These are phyloP conservation scores for Microctenopoma steveboyesi DNA, from an alignment of 2,797 vertebrate species.

Conservation along the genomic window DNA sequence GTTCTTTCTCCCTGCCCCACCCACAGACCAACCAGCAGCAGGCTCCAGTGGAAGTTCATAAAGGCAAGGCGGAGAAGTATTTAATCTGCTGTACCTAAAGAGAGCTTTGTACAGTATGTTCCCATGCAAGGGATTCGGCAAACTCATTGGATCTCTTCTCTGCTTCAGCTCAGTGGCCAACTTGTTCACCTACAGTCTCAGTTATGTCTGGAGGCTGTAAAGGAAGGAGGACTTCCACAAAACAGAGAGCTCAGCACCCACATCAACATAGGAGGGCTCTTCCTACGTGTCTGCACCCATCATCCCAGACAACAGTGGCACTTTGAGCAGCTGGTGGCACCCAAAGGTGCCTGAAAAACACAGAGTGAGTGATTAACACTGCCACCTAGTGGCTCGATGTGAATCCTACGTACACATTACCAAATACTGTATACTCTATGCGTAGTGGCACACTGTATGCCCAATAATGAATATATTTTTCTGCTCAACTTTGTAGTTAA, in stretches of 20 bases:
- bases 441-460: constrained; percentile 14
- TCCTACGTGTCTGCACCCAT: constrained; percentile 79
- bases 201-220: constrained; percentile 87
- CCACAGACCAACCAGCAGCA: constrained; percentile 52
- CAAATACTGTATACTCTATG: constrained; percentile 17
- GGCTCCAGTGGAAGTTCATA: constrained; percentile 85
- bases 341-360: constrained; percentile 56
- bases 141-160: constrained; percentile 16
- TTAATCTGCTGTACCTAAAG: fast-evolving
- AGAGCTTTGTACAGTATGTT: not conserved
- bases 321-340: constrained; percentile 79
- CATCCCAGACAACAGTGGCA: constrained; percentile 86
- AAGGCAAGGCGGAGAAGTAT: constrained; percentile 75
- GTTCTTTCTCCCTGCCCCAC: constrained; percentile 82
- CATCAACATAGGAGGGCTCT: constrained; percentile 66
- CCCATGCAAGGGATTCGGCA: not conserved
- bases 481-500: constrained; percentile 19
- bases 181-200: constrained; percentile 86
- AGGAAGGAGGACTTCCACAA: constrained; percentile 48
- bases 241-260: constrained; percentile 1
- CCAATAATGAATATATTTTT: constrained; percentile 19
- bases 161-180: constrained; percentile 82
- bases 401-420: constrained; percentile 15
- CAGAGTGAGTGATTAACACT: not conserved
- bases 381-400: constrained; percentile 1